Base-by-base conservation (phyloP, 2,113 vertebrate genomes). In the Dipodomys ordii region DNA sequence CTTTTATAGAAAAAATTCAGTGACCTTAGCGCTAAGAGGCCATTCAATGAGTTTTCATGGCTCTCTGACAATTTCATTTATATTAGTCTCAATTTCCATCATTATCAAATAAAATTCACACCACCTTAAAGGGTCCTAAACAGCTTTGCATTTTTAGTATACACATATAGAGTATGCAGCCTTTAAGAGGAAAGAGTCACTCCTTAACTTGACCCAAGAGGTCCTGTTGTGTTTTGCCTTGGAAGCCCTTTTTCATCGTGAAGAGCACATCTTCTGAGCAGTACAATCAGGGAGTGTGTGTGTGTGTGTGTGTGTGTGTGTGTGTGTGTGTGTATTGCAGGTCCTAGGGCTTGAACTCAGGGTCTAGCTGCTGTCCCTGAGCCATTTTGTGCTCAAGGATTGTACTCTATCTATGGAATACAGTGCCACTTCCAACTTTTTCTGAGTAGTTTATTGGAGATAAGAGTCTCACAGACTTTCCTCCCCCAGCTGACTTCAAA, bases 121-220 rank as follows among this genome's bases (percentile, higher is more conserved):
- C 9, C 1, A 30, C 27, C 3, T 64, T 22, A 7, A 30, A 64
- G 64, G 23, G n/a, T 30, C 39, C 3, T 44, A 12, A 39, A 65
- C 6, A 57, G 10, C 7, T 57, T 67, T 32, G 30, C 22, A 68
- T 20, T 79, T 49, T 39, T 49, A n/a, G 44, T 39, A 23, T 27
- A 13, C 5, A 62, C 0, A 32, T 1, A 12, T 35, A 9, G 19
- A 46, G 3, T 23, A 27, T 46, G 22, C 22, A 9, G 12, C 2
- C 16, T 39, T 1, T 30, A 64, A 23, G 64, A 87, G 32, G 20
- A 25, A 35, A 39, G 39, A 44, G 44, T 49, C 57, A 25, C 1
- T 60, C 30, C 27, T 71, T 23, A 27, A 25, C 69, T 32, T 91
- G 57, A 62, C 23, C 11, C 28, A 19, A 79, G 25, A 84, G 44